Conservation (phyloP, 1,140 invertebrate species). For the Forficula auricularia region DNA sequence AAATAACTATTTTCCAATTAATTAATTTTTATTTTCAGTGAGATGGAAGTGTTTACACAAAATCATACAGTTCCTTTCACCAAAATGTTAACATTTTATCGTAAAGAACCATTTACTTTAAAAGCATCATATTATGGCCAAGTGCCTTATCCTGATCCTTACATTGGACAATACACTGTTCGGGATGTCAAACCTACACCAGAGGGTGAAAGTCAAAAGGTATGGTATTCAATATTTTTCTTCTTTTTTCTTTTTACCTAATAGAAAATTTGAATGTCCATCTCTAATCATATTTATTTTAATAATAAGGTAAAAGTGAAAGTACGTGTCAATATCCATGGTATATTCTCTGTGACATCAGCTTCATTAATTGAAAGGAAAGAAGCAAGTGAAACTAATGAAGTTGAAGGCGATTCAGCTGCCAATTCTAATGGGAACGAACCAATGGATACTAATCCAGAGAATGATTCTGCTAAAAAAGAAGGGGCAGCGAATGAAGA, state of each 20-base stretch:
- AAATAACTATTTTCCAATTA: constrained; percentile 2
- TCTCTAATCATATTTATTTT: too few relatives aligned
- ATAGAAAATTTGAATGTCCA: too few relatives aligned
- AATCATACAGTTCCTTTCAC: constrained; percentile 84
- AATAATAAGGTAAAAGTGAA: constrained; percentile 89
- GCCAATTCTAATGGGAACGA: constrained; percentile 10
- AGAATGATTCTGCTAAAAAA: constrained; percentile 29
- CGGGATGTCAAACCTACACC: constrained; percentile 59
- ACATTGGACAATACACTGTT: constrained; percentile 54
- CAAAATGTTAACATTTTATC: constrained; percentile 83
- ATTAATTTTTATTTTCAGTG: constrained; percentile 26
- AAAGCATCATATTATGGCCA: constrained; percentile 61
- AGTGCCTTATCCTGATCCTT: constrained; percentile 51
- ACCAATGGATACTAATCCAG: constrained; percentile 18
- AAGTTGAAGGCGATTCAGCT: constrained; percentile 12
- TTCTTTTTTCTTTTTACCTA: too few relatives aligned
- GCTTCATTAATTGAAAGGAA: constrained; percentile 74
- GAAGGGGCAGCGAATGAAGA: constrained; percentile 23
- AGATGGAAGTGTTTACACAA: constrained; percentile 65
- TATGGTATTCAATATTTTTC: too few relatives aligned
- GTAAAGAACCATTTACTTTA: constrained; percentile 68
- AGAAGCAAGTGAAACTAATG: constrained; percentile 35
- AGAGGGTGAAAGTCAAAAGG: constrained; percentile 75
- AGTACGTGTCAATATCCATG: constrained; percentile 81
- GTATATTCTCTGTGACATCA: constrained; percentile 69